phyloP scores from a whole-genome alignment of 2,888 invertebrate species.

The Oxycera nigricornis region DNA sequence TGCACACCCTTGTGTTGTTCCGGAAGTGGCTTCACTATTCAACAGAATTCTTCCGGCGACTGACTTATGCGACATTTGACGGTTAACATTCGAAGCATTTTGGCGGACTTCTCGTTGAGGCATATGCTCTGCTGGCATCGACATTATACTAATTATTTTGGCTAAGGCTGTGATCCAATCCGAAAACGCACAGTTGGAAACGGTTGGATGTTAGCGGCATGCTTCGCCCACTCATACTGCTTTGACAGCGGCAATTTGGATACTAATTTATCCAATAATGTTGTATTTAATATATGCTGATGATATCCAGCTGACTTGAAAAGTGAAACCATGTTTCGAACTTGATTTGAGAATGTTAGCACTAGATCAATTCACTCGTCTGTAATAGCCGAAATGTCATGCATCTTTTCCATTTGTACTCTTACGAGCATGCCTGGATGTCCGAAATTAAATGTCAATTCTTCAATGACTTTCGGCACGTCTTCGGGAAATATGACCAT shows the following conservation, averaged over 20 bases:
- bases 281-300: conserved; percentile 47
- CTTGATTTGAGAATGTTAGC: conserved; percentile 44
- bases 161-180: not conserved
- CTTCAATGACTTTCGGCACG: conserved; percentile 34
- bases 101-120: not conserved
- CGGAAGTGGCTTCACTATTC: not conserved
- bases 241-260: conserved; percentile 46
- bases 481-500: conserved; percentile 35
- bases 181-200: not conserved
- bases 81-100: not conserved
- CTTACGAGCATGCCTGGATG: conserved; percentile 47
- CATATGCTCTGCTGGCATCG: not conserved
- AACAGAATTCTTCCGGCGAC: not conserved
- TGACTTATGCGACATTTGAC: not conserved
- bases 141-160: not conserved
- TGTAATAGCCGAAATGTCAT: conserved; percentile 42
- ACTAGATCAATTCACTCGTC: conserved; percentile 40
- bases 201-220: conserved; percentile 39
- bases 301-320: conserved; percentile 39
- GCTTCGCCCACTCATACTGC: conserved; percentile 45
- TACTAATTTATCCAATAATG: conserved; percentile 41
- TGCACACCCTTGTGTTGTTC: not conserved
- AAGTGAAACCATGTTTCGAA: conserved; percentile 44
- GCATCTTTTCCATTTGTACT: conserved; percentile 47
- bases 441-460: conserved; percentile 47